Evolutionary conservation across 2,113 vertebrate species (phyloP).

Genomic region (Argyrosomus japonicus): DNA sequence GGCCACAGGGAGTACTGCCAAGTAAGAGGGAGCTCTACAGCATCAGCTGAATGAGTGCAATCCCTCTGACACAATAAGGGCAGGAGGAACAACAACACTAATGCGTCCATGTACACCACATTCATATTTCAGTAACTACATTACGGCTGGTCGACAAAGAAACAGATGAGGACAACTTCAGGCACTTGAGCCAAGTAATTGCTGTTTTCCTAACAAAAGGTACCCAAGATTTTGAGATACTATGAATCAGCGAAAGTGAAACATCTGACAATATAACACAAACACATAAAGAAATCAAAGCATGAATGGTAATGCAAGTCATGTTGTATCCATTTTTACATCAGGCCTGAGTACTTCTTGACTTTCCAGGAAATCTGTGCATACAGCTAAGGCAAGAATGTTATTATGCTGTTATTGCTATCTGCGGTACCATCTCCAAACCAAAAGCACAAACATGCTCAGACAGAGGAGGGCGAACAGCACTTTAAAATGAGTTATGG

Average conservation of each 20-base stretch:
- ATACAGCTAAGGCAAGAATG: conserved; percentile 13
- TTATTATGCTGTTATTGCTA: conserved; percentile 4
- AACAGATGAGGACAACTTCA: conserved; percentile 3
- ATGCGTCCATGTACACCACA: conserved; percentile 22
- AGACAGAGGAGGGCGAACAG: conserved; percentile 5
- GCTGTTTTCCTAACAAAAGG: background rate
- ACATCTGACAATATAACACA: background rate
- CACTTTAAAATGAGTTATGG: conserved; percentile 32
- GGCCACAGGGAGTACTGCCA: conserved; percentile 57
- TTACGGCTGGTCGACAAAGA: background rate
- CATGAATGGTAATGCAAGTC: background rate
- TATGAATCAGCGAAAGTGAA: background rate
- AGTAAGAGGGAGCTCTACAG: conserved; percentile 34
- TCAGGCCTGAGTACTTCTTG: background rate
- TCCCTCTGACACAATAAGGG: conserved; percentile 41
- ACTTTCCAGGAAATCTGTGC: conserved; percentile 13
- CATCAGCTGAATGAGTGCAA: conserved; percentile 46
- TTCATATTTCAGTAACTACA: conserved; percentile 48
- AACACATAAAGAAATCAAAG: background rate
- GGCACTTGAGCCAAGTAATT: conserved; percentile 14
- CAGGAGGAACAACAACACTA: conserved; percentile 29
- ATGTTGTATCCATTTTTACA: background rate
- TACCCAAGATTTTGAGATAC: background rate
- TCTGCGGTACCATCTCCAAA: conserved; percentile 31
- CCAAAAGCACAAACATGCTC: background rate